Evolutionary conservation across 1,140 invertebrate species (phyloP), one percentile per base, ranked within the genome.

Genomic region (Drosophila yakuba): DNA sequence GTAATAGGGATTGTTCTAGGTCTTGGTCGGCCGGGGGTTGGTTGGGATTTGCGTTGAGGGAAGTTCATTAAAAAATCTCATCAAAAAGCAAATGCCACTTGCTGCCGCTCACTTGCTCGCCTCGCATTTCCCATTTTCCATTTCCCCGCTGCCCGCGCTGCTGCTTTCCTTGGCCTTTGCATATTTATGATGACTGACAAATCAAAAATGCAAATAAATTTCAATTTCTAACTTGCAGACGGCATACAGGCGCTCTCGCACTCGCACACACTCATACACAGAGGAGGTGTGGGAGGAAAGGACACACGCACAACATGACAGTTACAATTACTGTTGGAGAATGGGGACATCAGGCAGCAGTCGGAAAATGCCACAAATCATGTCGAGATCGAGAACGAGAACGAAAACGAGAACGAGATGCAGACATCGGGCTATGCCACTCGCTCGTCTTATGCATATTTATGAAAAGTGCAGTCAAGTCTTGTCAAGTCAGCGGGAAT

Each of bases 121-220:
- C 50, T 48, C 28, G 15, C 50, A 36, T 52, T 52, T 52, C 50
- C 15, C 58, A 48, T 41, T 39, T 39, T 39, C 38, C 38, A 14
- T 39, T 39, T 39, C 38, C 38, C 12, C 4, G 38, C 12, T 39
- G 6, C 36, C 32, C 44, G 20, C 25, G 23, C 28, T 47, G 45
- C 59, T 39, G 38, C 14, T 28, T 38, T 39, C 15, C 43, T 43
- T 25, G 60, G 77, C 60, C 61, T 64, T 76, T 86, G 84, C 82
- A 86, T 86, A 86, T 86, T 86, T 86, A 88, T 86, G 79, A 76
- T 59, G 83, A 78, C 71, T 86, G 71, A 62, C 83, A 79, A 88
- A 86, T 86, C 82, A 86, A 86, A 86, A 86, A 86, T 86, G 82
- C 79, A 88, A 88, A 88, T 88, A 88, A 88, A 88, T 88, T 88